These are phyloP conservation scores for Podarcis muralis DNA, from an alignment of 2,113 vertebrate genomes.

Conservation along the genomic window DNA sequence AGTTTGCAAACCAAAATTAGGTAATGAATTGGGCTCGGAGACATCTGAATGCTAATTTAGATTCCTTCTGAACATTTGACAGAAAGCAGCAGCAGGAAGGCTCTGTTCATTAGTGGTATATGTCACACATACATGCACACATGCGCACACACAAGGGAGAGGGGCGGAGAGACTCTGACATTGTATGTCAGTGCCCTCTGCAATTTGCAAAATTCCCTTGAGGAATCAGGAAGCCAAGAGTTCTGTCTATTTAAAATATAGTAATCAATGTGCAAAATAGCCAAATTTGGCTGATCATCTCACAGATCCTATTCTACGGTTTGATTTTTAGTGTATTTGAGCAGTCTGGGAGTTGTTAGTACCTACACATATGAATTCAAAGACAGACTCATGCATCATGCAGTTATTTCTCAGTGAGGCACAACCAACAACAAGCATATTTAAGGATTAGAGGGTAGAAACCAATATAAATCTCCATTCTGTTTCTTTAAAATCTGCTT, in stretches of 20 bases:
- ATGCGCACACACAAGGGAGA: background rate
- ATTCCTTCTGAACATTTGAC: background rate
- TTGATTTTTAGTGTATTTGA: background rate
- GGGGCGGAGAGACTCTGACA: background rate
- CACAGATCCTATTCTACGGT: background rate
- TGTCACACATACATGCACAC: background rate
- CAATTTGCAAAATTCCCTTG: background rate
- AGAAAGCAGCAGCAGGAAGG: background rate
- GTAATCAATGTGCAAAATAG: background rate
- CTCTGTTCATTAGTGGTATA: background rate
- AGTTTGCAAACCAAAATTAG: constrained; percentile 23
- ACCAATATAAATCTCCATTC: background rate
- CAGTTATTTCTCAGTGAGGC: background rate
- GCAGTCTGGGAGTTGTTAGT: background rate
- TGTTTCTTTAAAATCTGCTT: background rate
- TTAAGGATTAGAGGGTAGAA: background rate
- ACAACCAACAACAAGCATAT: background rate
- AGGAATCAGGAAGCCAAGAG: background rate
- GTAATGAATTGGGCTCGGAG: background rate
- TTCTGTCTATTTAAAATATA: background rate
- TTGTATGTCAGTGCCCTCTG: background rate
- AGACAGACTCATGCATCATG: background rate
- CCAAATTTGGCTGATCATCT: background rate
- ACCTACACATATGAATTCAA: background rate
- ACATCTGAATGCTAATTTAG: background rate